These are phyloP conservation scores for Phyllostomus hastatus DNA, from an alignment of 2,113 vertebrate genomes.

Conservation along the genomic window DNA sequence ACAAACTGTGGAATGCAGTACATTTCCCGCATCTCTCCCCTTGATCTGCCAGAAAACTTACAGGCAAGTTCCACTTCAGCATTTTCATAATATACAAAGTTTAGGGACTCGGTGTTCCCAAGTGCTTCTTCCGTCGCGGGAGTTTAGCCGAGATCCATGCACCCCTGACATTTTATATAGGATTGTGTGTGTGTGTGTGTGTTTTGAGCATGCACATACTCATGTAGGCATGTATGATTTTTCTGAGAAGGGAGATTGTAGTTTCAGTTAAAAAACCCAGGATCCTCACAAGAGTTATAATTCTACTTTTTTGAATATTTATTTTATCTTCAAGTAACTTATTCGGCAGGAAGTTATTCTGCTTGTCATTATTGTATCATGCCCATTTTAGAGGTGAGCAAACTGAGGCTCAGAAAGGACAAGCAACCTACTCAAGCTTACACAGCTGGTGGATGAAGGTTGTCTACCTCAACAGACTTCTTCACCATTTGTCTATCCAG, in stretches of 20 bases:
- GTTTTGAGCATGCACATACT: not conserved
- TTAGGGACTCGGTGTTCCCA: not conserved
- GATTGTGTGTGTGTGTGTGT: not conserved
- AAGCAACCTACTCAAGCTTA: not conserved
- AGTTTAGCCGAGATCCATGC: not conserved
- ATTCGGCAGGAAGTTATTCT: not conserved
- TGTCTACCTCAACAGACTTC: not conserved
- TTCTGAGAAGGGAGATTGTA: not conserved
- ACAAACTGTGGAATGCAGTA: not conserved
- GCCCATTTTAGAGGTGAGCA: not conserved
- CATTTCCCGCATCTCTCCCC: not conserved
- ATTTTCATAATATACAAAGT: not conserved
- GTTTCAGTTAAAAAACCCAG: not conserved
- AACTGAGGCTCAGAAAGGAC: not conserved
- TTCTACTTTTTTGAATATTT: not conserved
- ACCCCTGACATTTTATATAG: not conserved
- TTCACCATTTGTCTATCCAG: not conserved
- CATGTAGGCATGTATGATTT: not conserved
- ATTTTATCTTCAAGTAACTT: not conserved
- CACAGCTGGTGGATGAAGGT: not conserved
- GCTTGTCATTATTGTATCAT: not conserved
- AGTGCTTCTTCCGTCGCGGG: not conserved
- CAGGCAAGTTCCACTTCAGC: not conserved
- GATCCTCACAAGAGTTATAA: not conserved
- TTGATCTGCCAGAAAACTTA: conserved; percentile 31